These are phyloP conservation scores for Gallinago paraguaiae DNA, from an alignment of 2,113 vertebrate genomes.

Conservation along the genomic window DNA sequence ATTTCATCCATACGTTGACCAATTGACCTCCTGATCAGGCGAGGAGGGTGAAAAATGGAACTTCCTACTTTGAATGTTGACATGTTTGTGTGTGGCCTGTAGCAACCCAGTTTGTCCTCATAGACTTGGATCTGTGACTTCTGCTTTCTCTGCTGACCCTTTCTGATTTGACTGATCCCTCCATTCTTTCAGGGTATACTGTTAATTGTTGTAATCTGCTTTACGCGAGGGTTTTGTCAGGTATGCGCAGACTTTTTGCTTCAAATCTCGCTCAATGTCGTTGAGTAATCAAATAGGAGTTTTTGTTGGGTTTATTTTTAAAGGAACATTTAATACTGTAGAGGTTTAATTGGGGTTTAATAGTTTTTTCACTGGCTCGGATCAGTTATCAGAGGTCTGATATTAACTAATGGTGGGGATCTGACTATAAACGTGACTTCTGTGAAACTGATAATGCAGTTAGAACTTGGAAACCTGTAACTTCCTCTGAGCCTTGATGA, in stretches of 20 bases:
- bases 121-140: slow-evolving; percentile 27
- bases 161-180: neutral
- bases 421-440: slow-evolving; percentile 13
- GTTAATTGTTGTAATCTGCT: slow-evolving; percentile 30
- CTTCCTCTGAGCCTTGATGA: slow-evolving; percentile 48
- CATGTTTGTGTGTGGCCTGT: neutral
- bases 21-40: neutral
- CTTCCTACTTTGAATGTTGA: neutral
- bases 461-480: slow-evolving; percentile 28
- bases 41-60: neutral
- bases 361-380: neutral
- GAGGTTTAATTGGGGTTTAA: neutral
- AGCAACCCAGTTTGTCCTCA: neutral
- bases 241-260: neutral
- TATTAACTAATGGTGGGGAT: neutral
- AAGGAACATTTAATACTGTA: slow-evolving; percentile 31
- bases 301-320: neutral
- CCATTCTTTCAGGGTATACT: neutral
- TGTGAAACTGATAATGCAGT: neutral
- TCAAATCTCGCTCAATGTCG: slow-evolving; percentile 1
- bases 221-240: slow-evolving; percentile 2
- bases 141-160: slow-evolving; percentile 2
- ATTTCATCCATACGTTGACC: neutral
- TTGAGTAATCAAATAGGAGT: neutral
- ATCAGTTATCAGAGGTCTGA: neutral